Base-by-base conservation (phyloP, 2,888 invertebrate genomes). In the Leptodirus hochenwartii region DNA sequence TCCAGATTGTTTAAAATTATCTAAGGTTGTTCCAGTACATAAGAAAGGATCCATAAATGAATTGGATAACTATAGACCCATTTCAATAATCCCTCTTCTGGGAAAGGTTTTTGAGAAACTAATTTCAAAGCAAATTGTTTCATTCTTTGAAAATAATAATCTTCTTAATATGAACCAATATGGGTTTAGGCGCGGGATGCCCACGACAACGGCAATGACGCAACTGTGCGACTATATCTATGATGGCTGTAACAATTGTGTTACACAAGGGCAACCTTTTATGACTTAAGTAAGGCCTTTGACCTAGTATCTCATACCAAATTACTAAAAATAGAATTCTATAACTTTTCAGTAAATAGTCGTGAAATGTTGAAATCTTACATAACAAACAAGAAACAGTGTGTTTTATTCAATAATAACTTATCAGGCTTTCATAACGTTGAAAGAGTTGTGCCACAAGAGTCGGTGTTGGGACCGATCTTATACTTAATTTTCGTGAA, bases 61-160 rank as follows among this genome's bases (percentile, higher is more conserved):
- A 8, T 20, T 20, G 20, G n/a, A 20, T n/a, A 20, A 20, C 20
- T 20, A 20, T 20, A 20, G 20, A 20, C 20, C 20, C 20, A 20
- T 20, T 8, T 20, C 20, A 8, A 20, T 20, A 20, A 20, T 20
- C 6, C 20, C 20, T 20, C 6, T n/a, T 8, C 6, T 20, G n/a
- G 20, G 8, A 20, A 20, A 20, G n/a, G n/a, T 20, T n/a, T 20
- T 20, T 20, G 20, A 20, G n/a, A 20, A 20, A 8, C 8, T 8
- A 8, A 20, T 20, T n/a, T 8, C 6, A 20, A 20, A 6, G n/a
- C 20, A 20, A 20, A 6, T 20, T 20, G n/a, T 20, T 20, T 6
- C 6, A 20, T n/a, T 8, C 20, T 8, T 20, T 6, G 20, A 20
- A n/a, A 20, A n/a, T 6, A 20, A 20, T 20, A 20, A 20, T 6